Conservation (phyloP, 2,113 vertebrate genomes). For the Chaetodon trifascialis region DNA sequence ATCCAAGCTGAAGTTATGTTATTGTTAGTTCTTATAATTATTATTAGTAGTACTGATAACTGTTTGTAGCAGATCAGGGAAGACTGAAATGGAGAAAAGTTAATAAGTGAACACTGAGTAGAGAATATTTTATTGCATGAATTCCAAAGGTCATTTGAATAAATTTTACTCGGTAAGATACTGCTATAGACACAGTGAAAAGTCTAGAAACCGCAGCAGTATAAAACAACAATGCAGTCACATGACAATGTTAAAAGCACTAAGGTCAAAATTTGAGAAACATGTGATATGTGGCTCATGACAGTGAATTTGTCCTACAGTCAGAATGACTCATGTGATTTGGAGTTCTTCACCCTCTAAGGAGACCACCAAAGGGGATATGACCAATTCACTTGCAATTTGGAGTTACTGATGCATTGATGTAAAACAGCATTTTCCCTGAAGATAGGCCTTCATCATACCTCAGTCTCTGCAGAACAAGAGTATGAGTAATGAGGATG, state of each 20-base stretch:
- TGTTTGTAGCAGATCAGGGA: too few species aligned
- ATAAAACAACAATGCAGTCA: constrained; percentile 21
- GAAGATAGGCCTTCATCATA: constrained; percentile 68
- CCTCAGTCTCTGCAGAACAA: constrained; percentile 53
- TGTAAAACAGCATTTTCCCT: constrained; percentile 75
- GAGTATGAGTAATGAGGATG: constrained; percentile 64
- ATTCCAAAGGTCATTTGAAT: too few species aligned
- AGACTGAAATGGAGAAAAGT: too few species aligned
- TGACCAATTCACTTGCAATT: constrained; percentile 81
- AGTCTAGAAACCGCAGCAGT: neutral
- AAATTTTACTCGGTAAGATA: neutral
- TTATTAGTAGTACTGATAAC: too few species aligned
- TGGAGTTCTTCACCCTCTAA: constrained; percentile 63
- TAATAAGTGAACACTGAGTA: too few species aligned
- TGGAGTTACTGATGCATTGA: constrained; percentile 79
- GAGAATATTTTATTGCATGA: too few species aligned
- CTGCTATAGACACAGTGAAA: neutral
- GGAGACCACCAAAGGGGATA: constrained; percentile 67
- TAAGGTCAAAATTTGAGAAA: constrained; percentile 40
- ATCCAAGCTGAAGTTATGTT: too few species aligned
- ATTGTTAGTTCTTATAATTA: too few species aligned
- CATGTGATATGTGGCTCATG: constrained; percentile 45
- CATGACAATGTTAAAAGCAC: constrained; percentile 23
- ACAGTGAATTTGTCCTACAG: constrained; percentile 51
- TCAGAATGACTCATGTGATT: constrained; percentile 65